Evolutionary conservation across 1,140 invertebrate genomes (phyloP).

Genomic region (Drosophila mayri): DNA sequence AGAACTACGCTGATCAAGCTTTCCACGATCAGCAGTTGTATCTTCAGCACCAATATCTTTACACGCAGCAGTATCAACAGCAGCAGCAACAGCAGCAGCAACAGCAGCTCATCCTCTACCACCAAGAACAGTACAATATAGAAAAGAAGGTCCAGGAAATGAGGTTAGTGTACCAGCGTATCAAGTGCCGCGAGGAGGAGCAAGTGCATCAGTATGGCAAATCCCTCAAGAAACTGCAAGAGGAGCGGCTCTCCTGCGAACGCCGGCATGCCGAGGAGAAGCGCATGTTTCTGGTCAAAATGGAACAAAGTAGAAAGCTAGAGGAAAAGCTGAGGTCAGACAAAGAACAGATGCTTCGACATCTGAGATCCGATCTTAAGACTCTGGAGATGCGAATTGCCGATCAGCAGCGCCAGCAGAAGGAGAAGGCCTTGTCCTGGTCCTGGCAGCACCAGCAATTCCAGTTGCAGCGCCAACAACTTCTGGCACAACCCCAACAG

Average conservation of each 20-base stretch:
- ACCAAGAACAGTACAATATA: constrained; percentile 30
- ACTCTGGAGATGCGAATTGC: constrained; percentile 33
- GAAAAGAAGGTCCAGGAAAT: constrained; percentile 50
- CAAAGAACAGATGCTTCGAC: constrained; percentile 24
- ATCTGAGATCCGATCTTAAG: constrained; percentile 19
- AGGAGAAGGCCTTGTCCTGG: constrained; percentile 12
- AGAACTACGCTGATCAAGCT: not conserved
- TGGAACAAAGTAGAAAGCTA: constrained; percentile 49
- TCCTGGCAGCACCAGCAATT: constrained; percentile 38
- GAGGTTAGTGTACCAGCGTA: constrained; percentile 32
- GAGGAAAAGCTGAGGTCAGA: constrained; percentile 37
- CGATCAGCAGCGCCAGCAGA: constrained; percentile 29
- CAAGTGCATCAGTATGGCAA: constrained; percentile 35
- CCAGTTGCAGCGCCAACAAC: constrained; percentile 18
- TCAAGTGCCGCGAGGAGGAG: constrained; percentile 52
- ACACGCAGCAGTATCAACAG: not conserved
- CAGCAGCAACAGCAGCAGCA: constrained; percentile 4
- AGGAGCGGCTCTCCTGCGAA: constrained; percentile 29
- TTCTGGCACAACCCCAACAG: constrained; percentile 9
- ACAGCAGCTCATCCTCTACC: constrained; percentile 19
- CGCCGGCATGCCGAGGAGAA: constrained; percentile 55
- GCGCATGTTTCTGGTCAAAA: constrained; percentile 50
- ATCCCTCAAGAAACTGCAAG: constrained; percentile 34
- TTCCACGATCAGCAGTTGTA: constrained; percentile 8
- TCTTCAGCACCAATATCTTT: constrained; percentile 15